Percentiles rank a stretch among this genome's conserved stretches.
These are phyloP conservation scores for Choristoneura rosaceana DNA, from an alignment of 2,888 invertebrate species.

Conservation along the genomic window DNA sequence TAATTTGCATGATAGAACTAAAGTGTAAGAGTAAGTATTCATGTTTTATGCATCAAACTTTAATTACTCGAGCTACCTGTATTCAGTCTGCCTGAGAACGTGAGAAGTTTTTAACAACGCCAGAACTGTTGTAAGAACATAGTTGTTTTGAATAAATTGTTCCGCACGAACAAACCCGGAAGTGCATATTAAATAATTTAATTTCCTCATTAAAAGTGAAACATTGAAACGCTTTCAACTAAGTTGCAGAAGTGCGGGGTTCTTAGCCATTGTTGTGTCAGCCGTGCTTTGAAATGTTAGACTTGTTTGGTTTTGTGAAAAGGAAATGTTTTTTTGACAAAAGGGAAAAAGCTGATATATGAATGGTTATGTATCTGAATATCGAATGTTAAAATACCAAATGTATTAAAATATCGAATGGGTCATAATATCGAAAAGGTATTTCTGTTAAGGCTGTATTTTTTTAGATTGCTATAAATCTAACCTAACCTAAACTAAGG, in stretches of 20 bases:
- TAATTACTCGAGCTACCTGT: slow-evolving; percentile 19
- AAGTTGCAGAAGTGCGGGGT: slow-evolving; percentile 2
- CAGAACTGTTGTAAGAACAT: slow-evolving; percentile 25
- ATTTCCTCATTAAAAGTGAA: slow-evolving; percentile 17
- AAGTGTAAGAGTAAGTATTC: slow-evolving; percentile 2
- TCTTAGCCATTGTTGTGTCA: background rate
- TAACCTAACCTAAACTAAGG: too few species aligned
- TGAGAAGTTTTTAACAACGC: slow-evolving; percentile 33
- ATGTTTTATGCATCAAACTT: slow-evolving; percentile 17
- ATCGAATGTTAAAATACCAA: too few species aligned
- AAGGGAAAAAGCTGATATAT: too few species aligned
- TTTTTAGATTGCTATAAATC: too few species aligned
- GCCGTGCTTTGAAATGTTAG: too few species aligned
- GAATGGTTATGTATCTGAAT: too few species aligned
- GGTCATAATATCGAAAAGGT: too few species aligned
- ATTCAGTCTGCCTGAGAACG: slow-evolving; percentile 17
- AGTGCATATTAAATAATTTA: slow-evolving; percentile 35
- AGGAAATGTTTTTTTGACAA: too few species aligned
- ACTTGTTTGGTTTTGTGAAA: too few species aligned
- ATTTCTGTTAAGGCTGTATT: too few species aligned
- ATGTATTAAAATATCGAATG: too few species aligned
- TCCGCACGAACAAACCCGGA: slow-evolving; percentile 25
- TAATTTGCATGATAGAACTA: slow-evolving; percentile 29
- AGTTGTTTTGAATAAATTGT: slow-evolving; percentile 36
- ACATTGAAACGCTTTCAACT: slow-evolving; percentile 31